phyloP scores from a whole-genome alignment of 1,140 invertebrate genomes.

The Polypedilum vanderplanki region DNA sequence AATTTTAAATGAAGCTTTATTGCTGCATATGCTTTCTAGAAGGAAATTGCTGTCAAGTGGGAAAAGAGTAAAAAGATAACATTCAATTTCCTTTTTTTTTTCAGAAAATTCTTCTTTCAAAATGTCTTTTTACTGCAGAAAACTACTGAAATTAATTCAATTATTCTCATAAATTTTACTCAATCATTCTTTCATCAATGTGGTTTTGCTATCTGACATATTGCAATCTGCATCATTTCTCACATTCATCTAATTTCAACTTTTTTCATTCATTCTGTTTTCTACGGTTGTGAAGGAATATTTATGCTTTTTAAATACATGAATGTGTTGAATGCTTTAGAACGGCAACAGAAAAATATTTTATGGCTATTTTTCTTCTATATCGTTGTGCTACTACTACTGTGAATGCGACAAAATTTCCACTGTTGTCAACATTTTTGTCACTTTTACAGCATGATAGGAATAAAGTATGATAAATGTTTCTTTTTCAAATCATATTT shows the following conservation, averaged over 20 bases:
- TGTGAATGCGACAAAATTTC: constrained; percentile 7
- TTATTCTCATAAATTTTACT: background rate
- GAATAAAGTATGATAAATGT: constrained; percentile 23
- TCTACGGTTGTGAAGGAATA: background rate
- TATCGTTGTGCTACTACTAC: background rate
- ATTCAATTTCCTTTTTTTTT: too few species aligned
- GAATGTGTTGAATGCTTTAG: background rate
- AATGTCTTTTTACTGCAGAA: background rate
- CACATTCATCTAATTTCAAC: background rate
- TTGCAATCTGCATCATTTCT: background rate
- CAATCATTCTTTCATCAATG: background rate
- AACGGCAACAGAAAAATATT: background rate
- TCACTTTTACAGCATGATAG: background rate
- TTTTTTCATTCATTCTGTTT: background rate
- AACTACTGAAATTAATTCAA: background rate
- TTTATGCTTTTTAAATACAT: background rate
- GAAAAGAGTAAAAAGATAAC: too few species aligned
- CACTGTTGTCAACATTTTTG: constrained; percentile 24
- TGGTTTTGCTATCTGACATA: background rate
- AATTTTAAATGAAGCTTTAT: too few species aligned
- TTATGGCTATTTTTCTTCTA: background rate
- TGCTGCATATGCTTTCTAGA: too few species aligned
- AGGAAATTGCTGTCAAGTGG: too few species aligned
- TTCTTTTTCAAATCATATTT: constrained; percentile 18
- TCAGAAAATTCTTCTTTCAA: too few species aligned